These are phyloP conservation scores for Trachymyrmex septentrionalis DNA, from an alignment of 1,140 invertebrate species.

Conservation along the genomic window DNA sequence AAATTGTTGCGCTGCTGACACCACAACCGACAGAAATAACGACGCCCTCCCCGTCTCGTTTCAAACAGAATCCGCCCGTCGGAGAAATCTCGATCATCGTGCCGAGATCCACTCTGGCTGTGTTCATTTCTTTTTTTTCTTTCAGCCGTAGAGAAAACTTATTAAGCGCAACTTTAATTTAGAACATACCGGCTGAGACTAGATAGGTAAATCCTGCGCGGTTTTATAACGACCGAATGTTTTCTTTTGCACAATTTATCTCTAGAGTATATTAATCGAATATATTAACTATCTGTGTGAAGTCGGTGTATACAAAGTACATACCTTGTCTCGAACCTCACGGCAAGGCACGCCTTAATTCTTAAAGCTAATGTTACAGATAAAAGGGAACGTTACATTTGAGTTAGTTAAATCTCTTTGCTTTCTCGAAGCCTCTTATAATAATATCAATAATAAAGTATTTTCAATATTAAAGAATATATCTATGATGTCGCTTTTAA, in stretches of 20 bases:
- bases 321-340: slow-evolving; percentile 5
- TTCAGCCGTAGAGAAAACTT: not conserved
- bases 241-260: slow-evolving; percentile 8
- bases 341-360: not conserved
- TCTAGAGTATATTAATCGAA: slow-evolving; percentile 10
- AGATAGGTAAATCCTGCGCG: too few relatives aligned
- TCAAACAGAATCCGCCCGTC: slow-evolving; percentile 12
- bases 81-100: slow-evolving; percentile 27
- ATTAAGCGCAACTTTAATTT: not conserved
- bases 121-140: not conserved
- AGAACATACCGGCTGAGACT: not conserved
- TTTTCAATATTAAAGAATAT: not conserved
- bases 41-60: not conserved
- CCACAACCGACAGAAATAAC: slow-evolving; percentile 31
- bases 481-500: not conserved
- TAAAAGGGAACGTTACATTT: not conserved
- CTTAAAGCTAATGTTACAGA: not conserved
- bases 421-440: not conserved
- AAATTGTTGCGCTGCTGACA: slow-evolving; percentile 65
- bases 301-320: not conserved
- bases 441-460: not conserved
- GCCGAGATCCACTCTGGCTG: not conserved
- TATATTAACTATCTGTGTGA: slow-evolving; percentile 1
- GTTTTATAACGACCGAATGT: slow-evolving; percentile 9
- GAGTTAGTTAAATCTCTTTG: not conserved